Evolutionary conservation across 2,888 invertebrate genomes (phyloP), one percentile per base, ranked within the genome.

Genomic region (Caenorhabditis japonica): DNA sequence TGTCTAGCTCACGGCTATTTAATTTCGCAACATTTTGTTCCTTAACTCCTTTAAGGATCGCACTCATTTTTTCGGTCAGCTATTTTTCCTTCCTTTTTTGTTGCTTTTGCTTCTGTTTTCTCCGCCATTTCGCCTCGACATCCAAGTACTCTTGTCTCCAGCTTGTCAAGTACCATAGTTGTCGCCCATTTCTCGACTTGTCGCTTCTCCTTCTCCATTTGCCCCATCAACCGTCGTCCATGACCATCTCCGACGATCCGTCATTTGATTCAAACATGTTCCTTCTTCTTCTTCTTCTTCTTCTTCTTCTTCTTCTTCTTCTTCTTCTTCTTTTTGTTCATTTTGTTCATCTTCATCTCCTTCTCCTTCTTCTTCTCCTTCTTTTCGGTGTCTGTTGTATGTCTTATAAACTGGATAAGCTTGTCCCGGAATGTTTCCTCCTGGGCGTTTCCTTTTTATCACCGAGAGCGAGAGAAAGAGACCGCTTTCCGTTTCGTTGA

Each of bases 341-440:
- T 34, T 43, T 38, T 25, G 17, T 27, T n/a, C 58, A 25, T 12
- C n/a, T 25, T 17, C 21, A 10, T 19, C 19, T 27, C n/a, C n/a
- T n/a, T n/a, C n/a, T n/a, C n/a, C n/a, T n/a, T 52, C 52, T 15
- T 15, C 15, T 25, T 46, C 25, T 44, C 46, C 69, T 60, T 60
- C 60, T 70, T 62, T 46, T 46, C 25, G 39, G 46, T 56, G 38
- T 51, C 38, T 34, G 39, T 56, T 62, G 58, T 62, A 64, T 59
- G 62, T 56, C n/a, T 5, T 64, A 72, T 72, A 72, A 72, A 72
- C 72, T 66, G 73, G 73, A 73, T 73, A 66, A 73, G 66, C 73
- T 73, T 73, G 56, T 73, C 66, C 59, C 59, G 30, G 34, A 30
- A 33, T 56, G 43, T 43, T 51, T 46, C 44, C 19, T 13, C 4